Conservation (phyloP, 37 sponge, comb jelly and placozoan species). For the Diacarnus erythraeanus region DNA sequence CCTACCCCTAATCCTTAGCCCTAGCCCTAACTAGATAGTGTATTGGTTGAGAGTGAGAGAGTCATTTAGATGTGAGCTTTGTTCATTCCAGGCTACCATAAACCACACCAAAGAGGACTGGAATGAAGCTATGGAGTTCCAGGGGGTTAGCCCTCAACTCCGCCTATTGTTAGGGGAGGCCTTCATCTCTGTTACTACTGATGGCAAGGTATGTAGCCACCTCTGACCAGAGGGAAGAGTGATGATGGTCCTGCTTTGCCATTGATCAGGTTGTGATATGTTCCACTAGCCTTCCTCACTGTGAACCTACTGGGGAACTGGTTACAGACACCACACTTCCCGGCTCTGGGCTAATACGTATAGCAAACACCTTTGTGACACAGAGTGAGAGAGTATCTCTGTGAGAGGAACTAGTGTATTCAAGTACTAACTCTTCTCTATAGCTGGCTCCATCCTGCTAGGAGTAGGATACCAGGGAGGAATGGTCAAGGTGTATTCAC, state of each 20-base stretch:
- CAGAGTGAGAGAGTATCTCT: constrained; percentile 5
- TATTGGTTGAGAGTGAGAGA: not conserved
- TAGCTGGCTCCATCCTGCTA: constrained; percentile 39
- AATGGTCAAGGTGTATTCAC: constrained; percentile 31
- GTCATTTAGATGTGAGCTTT: not conserved
- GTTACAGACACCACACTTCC: constrained; percentile 6
- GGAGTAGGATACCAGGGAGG: constrained; percentile 28
- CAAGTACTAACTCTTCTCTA: not conserved
- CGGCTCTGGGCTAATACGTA: not conserved
- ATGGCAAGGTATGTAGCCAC: constrained; percentile 47
- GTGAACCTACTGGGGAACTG: not conserved
- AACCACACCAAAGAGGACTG: constrained; percentile 41
- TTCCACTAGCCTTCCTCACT: constrained; percentile 19
- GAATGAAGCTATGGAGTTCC: constrained; percentile 48
- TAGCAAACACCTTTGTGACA: constrained; percentile 36
- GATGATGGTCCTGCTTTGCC: not conserved
- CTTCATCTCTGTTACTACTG: constrained; percentile 42
- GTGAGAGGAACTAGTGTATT: not conserved
- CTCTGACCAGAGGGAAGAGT: not conserved
- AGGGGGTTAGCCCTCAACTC: constrained; percentile 37
- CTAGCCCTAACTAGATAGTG: too few species aligned
- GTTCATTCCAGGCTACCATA: constrained; percentile 29
- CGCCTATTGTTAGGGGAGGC: constrained; percentile 41
- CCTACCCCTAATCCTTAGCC: not conserved
- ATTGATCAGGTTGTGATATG: constrained; percentile 22